phyloP scores from a whole-genome alignment of 2,888 invertebrate species.

The Baccha elongata region DNA sequence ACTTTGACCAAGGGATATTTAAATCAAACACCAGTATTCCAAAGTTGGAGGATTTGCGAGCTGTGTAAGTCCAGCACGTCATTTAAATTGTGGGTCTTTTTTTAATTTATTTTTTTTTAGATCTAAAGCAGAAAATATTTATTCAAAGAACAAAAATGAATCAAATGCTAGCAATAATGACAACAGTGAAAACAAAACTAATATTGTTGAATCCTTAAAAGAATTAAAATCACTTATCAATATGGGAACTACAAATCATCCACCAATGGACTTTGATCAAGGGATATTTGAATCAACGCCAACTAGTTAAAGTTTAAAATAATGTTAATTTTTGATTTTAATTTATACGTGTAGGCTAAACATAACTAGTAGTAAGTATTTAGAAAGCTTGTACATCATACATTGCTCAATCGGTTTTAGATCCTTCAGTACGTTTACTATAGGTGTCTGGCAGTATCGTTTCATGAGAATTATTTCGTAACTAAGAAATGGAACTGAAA shows the following conservation, averaged over 20 bases:
- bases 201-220: conserved; percentile 14
- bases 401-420: no score
- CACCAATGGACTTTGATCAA: conserved; percentile 16
- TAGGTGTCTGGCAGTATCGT: no score
- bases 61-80: neutral
- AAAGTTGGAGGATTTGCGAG: no score
- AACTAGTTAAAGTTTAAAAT: conserved; percentile 19
- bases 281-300: conserved; percentile 32
- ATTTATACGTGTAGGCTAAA: neutral
- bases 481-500: no score
- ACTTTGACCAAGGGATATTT: conserved; percentile 35
- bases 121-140: conserved; percentile 14
- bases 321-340: neutral
- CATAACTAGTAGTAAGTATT: no score
- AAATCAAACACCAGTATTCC: no score
- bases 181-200: conserved; percentile 14
- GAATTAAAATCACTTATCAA: conserved; percentile 43
- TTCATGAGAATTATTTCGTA: no score
- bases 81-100: neutral
- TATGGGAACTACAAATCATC: neutral
- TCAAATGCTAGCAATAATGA: conserved; percentile 14
- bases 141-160: neutral
- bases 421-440: no score
- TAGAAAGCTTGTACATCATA: no score
- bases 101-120: conserved; percentile 2